Conservation (phyloP, 2,113 vertebrate genomes). For the Gulo gulo region DNA sequence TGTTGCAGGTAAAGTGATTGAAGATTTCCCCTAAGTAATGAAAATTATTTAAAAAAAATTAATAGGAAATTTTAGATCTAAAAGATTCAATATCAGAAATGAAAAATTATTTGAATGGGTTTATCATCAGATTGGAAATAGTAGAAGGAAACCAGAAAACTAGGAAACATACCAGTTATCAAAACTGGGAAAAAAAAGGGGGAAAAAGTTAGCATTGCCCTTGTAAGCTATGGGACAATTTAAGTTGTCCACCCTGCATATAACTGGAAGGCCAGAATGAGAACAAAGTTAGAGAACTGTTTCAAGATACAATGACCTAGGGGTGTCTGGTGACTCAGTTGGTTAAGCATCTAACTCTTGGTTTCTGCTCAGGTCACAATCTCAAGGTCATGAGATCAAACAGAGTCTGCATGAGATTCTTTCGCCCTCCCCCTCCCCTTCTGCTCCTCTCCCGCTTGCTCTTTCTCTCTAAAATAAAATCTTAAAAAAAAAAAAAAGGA, state of each 20-base stretch:
- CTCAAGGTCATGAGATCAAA: too few species aligned
- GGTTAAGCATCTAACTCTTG: too few species aligned
- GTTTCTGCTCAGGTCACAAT: too few species aligned
- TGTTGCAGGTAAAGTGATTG: background rate
- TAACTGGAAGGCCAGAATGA: background rate
- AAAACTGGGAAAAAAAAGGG: background rate
- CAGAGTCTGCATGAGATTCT: too few species aligned
- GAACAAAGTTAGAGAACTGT: background rate
- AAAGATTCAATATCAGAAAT: background rate
- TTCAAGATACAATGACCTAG: background rate
- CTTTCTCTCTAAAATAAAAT: too few species aligned
- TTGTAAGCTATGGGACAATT: background rate
- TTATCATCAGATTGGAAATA: background rate
- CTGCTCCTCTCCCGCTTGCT: too few species aligned
- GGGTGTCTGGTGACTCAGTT: too few species aligned
- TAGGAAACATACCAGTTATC: background rate
- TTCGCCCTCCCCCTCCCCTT: too few species aligned
- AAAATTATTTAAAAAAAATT: background rate
- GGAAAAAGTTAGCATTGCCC: background rate
- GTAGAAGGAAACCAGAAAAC: background rate
- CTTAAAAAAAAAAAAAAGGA: too few species aligned
- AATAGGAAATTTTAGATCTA: background rate
- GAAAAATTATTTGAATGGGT: background rate
- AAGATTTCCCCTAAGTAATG: background rate
- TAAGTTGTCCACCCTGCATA: background rate